phyloP scores from a whole-genome alignment of 2,113 vertebrate genomes.

The Accipiter cooperii region DNA sequence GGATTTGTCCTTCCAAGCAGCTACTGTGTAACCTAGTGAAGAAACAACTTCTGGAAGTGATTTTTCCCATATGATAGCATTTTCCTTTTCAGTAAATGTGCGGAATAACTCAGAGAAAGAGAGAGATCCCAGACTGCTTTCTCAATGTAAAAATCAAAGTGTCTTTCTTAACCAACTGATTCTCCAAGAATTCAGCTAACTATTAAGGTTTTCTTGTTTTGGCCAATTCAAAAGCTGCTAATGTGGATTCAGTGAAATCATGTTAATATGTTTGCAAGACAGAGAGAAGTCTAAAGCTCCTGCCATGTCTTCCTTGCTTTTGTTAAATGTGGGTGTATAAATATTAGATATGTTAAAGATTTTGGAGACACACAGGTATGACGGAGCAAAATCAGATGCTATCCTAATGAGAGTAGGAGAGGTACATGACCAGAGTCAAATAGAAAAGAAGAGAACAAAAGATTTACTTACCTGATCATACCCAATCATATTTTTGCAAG shows the following conservation, averaged over 20 bases:
- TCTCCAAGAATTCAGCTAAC: neutral
- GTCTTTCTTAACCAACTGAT: neutral
- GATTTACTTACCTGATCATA: neutral
- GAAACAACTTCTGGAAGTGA: slow-evolving; percentile 67
- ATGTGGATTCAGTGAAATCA: neutral
- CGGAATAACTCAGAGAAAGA: slow-evolving; percentile 56
- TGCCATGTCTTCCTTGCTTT: neutral
- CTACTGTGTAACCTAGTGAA: slow-evolving; percentile 32
- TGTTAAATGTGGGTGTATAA: neutral
- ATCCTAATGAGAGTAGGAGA: neutral
- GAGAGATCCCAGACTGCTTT: neutral
- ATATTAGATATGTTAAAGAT: neutral
- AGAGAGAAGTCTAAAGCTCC: neutral
- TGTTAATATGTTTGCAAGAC: neutral
- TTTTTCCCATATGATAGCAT: slow-evolving; percentile 63
- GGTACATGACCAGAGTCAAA: neutral
- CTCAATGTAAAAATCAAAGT: neutral
- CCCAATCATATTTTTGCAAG: neutral
- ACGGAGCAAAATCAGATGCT: neutral
- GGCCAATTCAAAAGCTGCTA: neutral
- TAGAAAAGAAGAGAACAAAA: neutral
- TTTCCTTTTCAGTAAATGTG: slow-evolving; percentile 56
- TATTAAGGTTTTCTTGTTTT: neutral
- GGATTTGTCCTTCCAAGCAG: neutral
- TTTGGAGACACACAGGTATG: neutral